These are phyloP conservation scores for Fopius arisanus DNA, from an alignment of 1,140 invertebrate species.

Conservation along the genomic window DNA sequence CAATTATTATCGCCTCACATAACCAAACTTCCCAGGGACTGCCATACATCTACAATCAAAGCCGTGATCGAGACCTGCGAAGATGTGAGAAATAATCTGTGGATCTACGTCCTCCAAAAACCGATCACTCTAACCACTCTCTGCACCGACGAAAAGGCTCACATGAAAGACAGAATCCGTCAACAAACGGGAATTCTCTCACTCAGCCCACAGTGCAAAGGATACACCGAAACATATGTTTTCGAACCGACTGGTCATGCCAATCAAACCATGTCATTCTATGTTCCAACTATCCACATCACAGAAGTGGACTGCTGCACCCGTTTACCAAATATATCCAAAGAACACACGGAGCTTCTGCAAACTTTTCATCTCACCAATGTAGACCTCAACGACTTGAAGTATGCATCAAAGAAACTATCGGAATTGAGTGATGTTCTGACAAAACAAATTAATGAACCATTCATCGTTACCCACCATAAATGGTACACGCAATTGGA, in stretches of 20 bases:
- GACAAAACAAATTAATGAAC: constrained; percentile 7
- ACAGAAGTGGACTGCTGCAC: constrained; percentile 22
- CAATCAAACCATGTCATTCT: constrained; percentile 13
- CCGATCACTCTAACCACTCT: constrained; percentile 21
- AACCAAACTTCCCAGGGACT: not conserved
- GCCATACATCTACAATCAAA: constrained; percentile 17
- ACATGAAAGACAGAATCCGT: not conserved
- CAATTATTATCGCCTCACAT: not conserved
- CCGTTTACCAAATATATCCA: not conserved
- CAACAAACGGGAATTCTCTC: constrained; percentile 13
- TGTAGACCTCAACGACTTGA: constrained; percentile 8
- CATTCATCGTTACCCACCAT: not conserved
- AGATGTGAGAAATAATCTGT: constrained; percentile 19
- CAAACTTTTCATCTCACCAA: constrained; percentile 13
- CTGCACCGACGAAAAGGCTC: not conserved
- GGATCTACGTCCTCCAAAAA: constrained; percentile 29
- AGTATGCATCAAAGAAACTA: constrained; percentile 16
- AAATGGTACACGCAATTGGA: constrained; percentile 7
- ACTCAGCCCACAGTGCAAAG: constrained; percentile 12
- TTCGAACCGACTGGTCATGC: constrained; percentile 19
- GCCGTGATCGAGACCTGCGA: constrained; percentile 28
- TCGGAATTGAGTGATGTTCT: constrained; percentile 4
- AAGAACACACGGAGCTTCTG: not conserved
- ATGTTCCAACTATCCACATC: constrained; percentile 22
- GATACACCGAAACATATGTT: constrained; percentile 18